Evolutionary conservation across 23 tunicate genomes (phyloP).

Genomic region (Halocynthia roretzi): DNA sequence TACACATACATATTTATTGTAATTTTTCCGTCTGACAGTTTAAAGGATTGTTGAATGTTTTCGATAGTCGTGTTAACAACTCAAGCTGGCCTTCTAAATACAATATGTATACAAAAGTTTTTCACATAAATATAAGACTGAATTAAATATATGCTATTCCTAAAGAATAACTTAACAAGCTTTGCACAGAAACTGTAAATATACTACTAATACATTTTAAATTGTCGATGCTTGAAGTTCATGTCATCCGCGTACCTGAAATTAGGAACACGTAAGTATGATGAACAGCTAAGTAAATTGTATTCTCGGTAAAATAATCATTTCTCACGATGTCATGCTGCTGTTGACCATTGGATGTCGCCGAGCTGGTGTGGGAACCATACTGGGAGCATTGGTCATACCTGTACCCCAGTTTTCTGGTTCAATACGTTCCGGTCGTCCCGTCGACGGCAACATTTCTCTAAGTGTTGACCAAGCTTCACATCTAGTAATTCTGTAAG

Average conservation of each 20-base stretch:
- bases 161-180: too few relatives aligned
- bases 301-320: not conserved
- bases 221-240: slow-evolving; percentile 79
- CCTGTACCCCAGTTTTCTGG: slow-evolving; percentile 91
- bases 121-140: too few relatives aligned
- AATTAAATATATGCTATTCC: too few relatives aligned
- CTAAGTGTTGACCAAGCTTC: slow-evolving; percentile 91
- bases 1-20: too few relatives aligned
- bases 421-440: slow-evolving; percentile 49
- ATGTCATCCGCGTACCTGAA: slow-evolving; percentile 91
- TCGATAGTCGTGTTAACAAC: too few relatives aligned
- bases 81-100: too few relatives aligned
- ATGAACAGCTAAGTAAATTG: not conserved
- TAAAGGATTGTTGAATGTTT: too few relatives aligned
- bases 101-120: too few relatives aligned
- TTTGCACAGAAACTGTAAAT: too few relatives aligned
- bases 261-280: not conserved
- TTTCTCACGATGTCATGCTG: slow-evolving; percentile 79
- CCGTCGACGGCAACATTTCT: slow-evolving; percentile 92
- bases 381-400: slow-evolving; percentile 49
- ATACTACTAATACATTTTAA: slow-evolving; percentile 57
- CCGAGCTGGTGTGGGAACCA: slow-evolving; percentile 32
- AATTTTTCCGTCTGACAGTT: too few relatives aligned
- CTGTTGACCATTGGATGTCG: slow-evolving; percentile 79
- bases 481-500: slow-evolving; percentile 71